Evolutionary conservation across 2,113 vertebrate species (phyloP), one percentile per base, ranked within the genome.

Genomic region (Rhagologus leucostigma): DNA sequence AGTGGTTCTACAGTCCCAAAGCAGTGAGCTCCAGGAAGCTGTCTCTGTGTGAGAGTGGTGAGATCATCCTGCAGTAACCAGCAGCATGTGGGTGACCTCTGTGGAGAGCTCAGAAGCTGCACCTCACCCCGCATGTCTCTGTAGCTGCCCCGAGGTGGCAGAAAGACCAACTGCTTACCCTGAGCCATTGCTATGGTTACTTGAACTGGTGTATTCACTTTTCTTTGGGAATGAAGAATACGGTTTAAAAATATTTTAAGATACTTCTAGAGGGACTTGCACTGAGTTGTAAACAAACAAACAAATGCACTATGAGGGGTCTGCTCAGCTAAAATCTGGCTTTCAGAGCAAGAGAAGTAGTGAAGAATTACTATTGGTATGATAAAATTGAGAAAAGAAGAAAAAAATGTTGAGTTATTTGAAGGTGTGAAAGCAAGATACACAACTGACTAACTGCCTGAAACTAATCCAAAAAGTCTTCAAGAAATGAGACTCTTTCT

Each of bases 61-160:
- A 82, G 27, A 18, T 64, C 16, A 33, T 32, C 23, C 60, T 59
- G 42, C 35, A 82, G 56, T 23, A 64, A 37, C 39, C 11, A 22
- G 23, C 7, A 77, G 55, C 35, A 56, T 2, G 0, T 5, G 9
- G 16, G 9, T 63, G 26, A 68, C 24, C 21, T 81, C 32, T 23
- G 23, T 12, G 50, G 23, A 33, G 26, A 84, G 19, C 64, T 67
- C 1, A 0, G 53, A 35, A 89, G 53, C 30, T 65, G 46, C 33
- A 14, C 21, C 33, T 68, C 27, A 19, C 16, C 4, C 4, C 10
- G 4, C 2, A 1, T 4, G 5, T 55, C 46, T 59, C 14, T 3
- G 1, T 19, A 85, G 23, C 50, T 90, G 59, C 68, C 12, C 29
- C 0, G 0, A 33, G 20, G 16, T 71, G 32, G 33, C 56, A 88